These are phyloP conservation scores for Panzeria rudis DNA, from an alignment of 2,888 invertebrate genomes.

Conservation along the genomic window DNA sequence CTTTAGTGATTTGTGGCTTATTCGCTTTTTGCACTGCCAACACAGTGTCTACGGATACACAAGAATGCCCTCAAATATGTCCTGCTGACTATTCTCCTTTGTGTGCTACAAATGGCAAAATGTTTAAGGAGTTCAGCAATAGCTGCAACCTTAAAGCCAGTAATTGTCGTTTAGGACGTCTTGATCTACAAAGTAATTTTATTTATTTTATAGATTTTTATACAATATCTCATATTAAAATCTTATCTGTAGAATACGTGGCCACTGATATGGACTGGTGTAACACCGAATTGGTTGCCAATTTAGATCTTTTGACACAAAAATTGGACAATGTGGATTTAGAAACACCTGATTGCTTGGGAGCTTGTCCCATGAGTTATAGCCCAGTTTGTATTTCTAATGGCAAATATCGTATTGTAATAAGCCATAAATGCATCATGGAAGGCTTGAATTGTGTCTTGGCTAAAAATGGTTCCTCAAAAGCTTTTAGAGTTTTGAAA, in stretches of 20 bases:
- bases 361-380: constrained; percentile 79
- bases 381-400: constrained; percentile 80
- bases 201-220: background rate
- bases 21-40: constrained; percentile 19
- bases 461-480: constrained; percentile 11
- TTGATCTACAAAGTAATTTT: constrained; percentile 73
- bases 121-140: constrained; percentile 78
- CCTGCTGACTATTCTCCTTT: constrained; percentile 76
- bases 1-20: constrained; percentile 15
- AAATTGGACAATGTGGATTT: constrained; percentile 74
- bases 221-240: background rate
- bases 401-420: constrained; percentile 78
- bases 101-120: constrained; percentile 78
- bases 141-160: constrained; percentile 75
- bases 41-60: constrained; percentile 73
- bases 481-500: constrained; percentile 74
- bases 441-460: constrained; percentile 78
- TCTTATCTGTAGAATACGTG: constrained; percentile 73
- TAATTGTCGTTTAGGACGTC: constrained; percentile 78
- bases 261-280: constrained; percentile 79
- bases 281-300: constrained; percentile 76
- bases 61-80: constrained; percentile 78
- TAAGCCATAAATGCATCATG: constrained; percentile 78
- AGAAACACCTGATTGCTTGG: constrained; percentile 75
- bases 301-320: constrained; percentile 73